Conservation (phyloP, 2,888 invertebrate species). For the Tipula unca region DNA sequence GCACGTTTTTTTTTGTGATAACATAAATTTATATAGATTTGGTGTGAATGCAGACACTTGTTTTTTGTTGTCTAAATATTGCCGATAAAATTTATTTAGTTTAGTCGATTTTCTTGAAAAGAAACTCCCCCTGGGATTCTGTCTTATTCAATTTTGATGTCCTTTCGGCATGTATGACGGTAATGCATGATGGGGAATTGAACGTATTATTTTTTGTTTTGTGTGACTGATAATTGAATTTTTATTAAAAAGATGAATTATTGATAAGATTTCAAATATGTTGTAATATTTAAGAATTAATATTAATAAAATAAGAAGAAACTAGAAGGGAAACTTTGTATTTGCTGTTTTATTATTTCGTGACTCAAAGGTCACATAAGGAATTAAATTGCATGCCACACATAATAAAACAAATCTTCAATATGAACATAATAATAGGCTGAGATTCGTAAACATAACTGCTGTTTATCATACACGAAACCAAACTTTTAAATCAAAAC, state of each 20-base stretch:
- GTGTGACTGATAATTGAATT: background rate
- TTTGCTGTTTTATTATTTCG: background rate
- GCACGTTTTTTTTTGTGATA: background rate
- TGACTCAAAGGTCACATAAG: background rate
- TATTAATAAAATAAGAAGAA: background rate
- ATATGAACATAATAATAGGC: background rate
- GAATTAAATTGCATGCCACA: background rate
- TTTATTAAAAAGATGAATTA: background rate
- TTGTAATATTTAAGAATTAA: background rate
- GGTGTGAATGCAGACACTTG: constrained; percentile 3
- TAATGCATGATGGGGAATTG: background rate
- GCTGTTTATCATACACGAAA: background rate
- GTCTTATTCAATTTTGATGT: background rate
- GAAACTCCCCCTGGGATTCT: background rate
- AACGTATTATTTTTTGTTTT: background rate
- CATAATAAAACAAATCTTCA: background rate
- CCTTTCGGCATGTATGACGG: background rate
- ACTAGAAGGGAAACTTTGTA: too few relatives aligned
- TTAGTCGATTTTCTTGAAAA: background rate
- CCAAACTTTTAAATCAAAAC: background rate
- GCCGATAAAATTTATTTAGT: background rate
- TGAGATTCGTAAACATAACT: background rate
- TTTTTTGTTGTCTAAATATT: background rate
- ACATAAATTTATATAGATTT: background rate
- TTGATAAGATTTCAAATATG: background rate